A percentile compares a stretch with the other conserved stretches of the same genome.
Evolutionary conservation across 2,888 invertebrate species (phyloP).

Genomic region (Mythimna ferrago): DNA sequence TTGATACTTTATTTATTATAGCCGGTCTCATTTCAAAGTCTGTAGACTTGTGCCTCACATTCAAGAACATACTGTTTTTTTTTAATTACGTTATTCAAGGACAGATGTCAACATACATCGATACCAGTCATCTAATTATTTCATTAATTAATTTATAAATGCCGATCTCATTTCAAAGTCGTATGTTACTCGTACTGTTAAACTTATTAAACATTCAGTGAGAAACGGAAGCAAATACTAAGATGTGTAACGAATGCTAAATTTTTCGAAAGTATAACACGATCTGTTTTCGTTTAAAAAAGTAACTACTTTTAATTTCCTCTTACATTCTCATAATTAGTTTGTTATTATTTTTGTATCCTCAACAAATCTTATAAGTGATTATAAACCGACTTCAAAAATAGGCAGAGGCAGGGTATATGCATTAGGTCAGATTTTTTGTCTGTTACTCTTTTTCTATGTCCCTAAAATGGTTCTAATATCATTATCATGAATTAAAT

Average conservation of each 20-base stretch:
- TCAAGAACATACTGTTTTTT: not conserved
- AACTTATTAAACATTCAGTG: constrained; percentile 33
- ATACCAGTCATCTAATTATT: constrained; percentile 2
- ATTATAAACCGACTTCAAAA: too few species aligned
- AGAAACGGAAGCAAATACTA: constrained; percentile 49
- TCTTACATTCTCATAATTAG: constrained; percentile 38
- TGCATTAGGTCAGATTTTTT: too few species aligned
- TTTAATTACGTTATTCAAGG: constrained; percentile 7
- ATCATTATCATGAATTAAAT: too few species aligned
- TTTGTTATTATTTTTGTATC: constrained; percentile 41
- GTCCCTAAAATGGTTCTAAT: too few species aligned
- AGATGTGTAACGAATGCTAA: constrained; percentile 57
- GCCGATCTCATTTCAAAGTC: constrained; percentile 16
- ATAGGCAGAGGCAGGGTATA: too few species aligned
- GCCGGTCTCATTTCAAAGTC: not conserved
- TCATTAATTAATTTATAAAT: constrained; percentile 9
- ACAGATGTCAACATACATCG: not conserved
- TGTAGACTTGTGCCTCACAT: not conserved
- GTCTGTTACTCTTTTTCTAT: too few species aligned
- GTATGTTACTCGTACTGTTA: constrained; percentile 20
- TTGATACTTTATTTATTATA: not conserved
- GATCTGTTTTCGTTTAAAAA: constrained; percentile 37
- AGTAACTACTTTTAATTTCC: constrained; percentile 45
- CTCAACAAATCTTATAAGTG: not conserved
- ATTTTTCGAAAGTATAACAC: constrained; percentile 60